These are phyloP conservation scores for Manduca sexta DNA, from an alignment of 1,140 invertebrate genomes.

Conservation along the genomic window DNA sequence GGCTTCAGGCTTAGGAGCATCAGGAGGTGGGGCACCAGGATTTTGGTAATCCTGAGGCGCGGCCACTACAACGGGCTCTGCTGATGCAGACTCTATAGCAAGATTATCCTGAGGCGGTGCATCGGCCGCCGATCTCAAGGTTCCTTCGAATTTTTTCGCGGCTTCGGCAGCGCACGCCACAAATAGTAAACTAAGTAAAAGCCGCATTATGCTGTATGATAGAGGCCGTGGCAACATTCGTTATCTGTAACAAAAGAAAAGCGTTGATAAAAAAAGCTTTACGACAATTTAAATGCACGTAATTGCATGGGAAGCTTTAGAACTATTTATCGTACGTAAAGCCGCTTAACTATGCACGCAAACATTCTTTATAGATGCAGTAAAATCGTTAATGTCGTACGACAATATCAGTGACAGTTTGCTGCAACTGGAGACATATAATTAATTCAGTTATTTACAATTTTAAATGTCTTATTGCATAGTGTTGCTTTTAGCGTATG, in stretches of 20 bases:
- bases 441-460: slow-evolving; percentile 2
- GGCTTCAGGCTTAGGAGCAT: slow-evolving; percentile 11
- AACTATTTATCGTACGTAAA: slow-evolving; percentile 24
- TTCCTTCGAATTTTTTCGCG: slow-evolving; percentile 64
- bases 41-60: slow-evolving; percentile 62
- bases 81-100: slow-evolving; percentile 56
- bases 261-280: slow-evolving; percentile 30
- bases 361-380: slow-evolving; percentile 20
- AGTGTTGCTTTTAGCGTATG: background rate
- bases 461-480: background rate
- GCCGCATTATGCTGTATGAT: slow-evolving; percentile 45
- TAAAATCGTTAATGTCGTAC: slow-evolving; percentile 24
- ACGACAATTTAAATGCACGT: slow-evolving; percentile 22
- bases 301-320: slow-evolving; percentile 33
- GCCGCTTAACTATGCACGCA: slow-evolving; percentile 24
- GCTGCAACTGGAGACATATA: slow-evolving; percentile 13
- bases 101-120: slow-evolving; percentile 66
- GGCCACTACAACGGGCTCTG: slow-evolving; percentile 50
- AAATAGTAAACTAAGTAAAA: slow-evolving; percentile 56
- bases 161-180: slow-evolving; percentile 53
- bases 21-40: slow-evolving; percentile 48
- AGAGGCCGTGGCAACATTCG: slow-evolving; percentile 54
- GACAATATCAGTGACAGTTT: slow-evolving; percentile 22
- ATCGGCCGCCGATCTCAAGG: slow-evolving; percentile 64
- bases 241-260: slow-evolving; percentile 60